Evolutionary conservation across 2,888 invertebrate genomes (phyloP).

Genomic region (Agrochola litura): DNA sequence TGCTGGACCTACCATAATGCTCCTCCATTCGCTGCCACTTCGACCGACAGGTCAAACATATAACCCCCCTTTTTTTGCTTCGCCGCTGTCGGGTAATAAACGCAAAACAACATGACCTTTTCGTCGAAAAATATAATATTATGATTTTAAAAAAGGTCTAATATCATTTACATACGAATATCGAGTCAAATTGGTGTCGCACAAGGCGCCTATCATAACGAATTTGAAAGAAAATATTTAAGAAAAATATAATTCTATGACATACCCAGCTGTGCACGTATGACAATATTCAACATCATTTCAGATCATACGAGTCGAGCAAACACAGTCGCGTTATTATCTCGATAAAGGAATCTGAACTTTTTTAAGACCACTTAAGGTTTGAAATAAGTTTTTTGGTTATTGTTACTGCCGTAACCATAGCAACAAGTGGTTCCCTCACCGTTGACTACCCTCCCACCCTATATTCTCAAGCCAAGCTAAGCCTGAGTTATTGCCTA

Average conservation of each 20-base stretch:
- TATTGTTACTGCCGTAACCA: conserved; percentile 73
- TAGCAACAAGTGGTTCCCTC: conserved; percentile 84
- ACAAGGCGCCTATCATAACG: conserved; percentile 15
- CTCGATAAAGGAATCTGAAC: conserved; percentile 46
- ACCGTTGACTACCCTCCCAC: conserved; percentile 68
- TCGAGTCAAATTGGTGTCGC: conserved; percentile 16
- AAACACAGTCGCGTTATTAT: conserved; percentile 53
- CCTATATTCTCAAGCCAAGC: conserved; percentile 69
- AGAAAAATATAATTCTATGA: conserved; percentile 48
- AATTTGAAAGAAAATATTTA: conserved; percentile 40
- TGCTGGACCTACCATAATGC: no score
- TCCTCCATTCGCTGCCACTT: no score
- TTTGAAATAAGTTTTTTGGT: conserved; percentile 57
- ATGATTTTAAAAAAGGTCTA: background rate
- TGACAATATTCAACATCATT: conserved; percentile 70
- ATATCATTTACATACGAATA: conserved; percentile 16
- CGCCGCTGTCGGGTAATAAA: background rate
- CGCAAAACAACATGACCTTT: background rate
- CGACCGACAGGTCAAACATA: no score
- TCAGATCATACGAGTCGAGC: conserved; percentile 66
- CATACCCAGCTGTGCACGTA: conserved; percentile 60
- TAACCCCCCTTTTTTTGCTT: no score
- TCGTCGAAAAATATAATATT: background rate
- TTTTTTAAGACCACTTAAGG: conserved; percentile 42
- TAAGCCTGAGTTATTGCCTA: conserved; percentile 82